Evolutionary conservation across 2,888 invertebrate species (phyloP).

Genomic region (Diloba caeruleocephala): DNA sequence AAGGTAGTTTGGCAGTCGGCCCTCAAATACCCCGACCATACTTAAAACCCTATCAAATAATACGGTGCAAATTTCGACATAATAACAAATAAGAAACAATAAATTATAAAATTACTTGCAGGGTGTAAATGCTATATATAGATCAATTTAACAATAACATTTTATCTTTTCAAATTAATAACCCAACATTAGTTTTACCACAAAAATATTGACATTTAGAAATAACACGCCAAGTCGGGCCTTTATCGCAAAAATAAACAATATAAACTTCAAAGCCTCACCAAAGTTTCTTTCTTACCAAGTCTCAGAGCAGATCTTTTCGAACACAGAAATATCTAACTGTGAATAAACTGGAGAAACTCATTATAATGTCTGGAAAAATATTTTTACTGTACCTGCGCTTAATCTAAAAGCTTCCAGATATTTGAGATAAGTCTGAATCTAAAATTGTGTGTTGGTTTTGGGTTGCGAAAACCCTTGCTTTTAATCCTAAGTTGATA

Average conservation of each 20-base stretch:
- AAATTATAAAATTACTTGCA: too few relatives aligned
- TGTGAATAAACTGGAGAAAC: slow-evolving; percentile 25
- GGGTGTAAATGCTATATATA: too few relatives aligned
- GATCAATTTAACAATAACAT: too few relatives aligned
- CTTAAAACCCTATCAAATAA: too few relatives aligned
- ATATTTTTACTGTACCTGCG: slow-evolving; percentile 11
- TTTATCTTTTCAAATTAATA: too few relatives aligned
- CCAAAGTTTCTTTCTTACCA: slow-evolving; percentile 16
- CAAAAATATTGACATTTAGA: too few relatives aligned
- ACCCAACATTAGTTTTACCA: too few relatives aligned
- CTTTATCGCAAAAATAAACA: slow-evolving; percentile 26
- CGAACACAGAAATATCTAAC: slow-evolving; percentile 20
- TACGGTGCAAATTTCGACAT: too few relatives aligned
- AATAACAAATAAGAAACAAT: too few relatives aligned
- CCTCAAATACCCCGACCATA: too few relatives aligned
- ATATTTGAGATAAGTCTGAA: neutral
- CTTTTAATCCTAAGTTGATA: too few relatives aligned
- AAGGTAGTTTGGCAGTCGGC: too few relatives aligned
- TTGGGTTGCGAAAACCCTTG: neutral
- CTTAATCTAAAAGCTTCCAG: slow-evolving; percentile 4
- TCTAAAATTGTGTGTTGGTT: neutral
- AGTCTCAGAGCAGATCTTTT: slow-evolving; percentile 16
- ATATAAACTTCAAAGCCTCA: slow-evolving; percentile 12
- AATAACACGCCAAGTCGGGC: neutral
- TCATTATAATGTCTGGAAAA: slow-evolving; percentile 24